Percentiles rank a stretch among this genome's conserved stretches.
Conservation (phyloP, 2,888 invertebrate species). For the Sarcophaga carnaria region DNA sequence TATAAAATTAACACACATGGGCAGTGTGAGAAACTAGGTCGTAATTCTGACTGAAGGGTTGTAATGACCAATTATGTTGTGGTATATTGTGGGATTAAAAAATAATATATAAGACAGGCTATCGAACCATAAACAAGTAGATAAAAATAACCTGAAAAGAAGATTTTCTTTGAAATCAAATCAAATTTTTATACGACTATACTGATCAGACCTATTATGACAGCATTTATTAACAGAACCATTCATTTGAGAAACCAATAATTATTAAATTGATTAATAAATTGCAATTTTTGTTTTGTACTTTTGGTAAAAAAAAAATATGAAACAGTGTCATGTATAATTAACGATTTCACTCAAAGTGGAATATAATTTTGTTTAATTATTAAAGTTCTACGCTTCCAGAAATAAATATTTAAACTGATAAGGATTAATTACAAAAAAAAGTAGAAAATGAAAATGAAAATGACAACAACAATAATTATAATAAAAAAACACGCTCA, state of each 20-base stretch:
- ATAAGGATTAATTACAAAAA: conserved; percentile 32
- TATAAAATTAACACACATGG: too few relatives aligned
- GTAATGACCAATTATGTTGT: too few relatives aligned
- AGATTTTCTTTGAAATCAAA: too few relatives aligned
- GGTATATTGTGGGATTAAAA: too few relatives aligned
- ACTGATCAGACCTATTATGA: not conserved
- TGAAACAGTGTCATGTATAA: not conserved
- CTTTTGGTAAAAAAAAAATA: conserved; percentile 23
- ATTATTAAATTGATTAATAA: conserved; percentile 40
- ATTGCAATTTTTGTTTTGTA: not conserved
- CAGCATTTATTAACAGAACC: not conserved
- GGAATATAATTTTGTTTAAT: not conserved
- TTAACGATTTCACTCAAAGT: not conserved
- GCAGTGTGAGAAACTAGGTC: too few relatives aligned
- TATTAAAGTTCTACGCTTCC: not conserved
- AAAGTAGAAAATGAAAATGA: not conserved
- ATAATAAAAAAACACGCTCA: not conserved
- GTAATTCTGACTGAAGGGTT: too few relatives aligned
- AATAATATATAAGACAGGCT: too few relatives aligned
- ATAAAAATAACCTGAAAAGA: too few relatives aligned
- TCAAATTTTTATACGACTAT: too few relatives aligned
- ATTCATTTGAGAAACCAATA: conserved; percentile 16
- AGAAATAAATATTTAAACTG: conserved; percentile 1
- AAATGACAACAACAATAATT: conserved; percentile 1
- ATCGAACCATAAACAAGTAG: too few relatives aligned